These are phyloP conservation scores for Ochotona curzoniae DNA, from an alignment of 2,113 vertebrate species.

Conservation along the genomic window DNA sequence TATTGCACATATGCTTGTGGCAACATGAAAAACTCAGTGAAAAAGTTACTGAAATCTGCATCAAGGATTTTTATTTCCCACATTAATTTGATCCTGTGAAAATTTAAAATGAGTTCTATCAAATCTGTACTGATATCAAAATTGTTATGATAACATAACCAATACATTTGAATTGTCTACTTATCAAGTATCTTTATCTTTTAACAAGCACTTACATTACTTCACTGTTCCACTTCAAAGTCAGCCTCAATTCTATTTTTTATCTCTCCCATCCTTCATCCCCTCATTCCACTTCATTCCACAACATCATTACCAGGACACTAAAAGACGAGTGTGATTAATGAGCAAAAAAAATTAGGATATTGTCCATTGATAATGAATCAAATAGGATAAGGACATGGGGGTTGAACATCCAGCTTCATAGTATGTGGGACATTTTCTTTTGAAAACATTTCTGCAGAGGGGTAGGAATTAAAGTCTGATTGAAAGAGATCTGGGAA, in stretches of 20 bases:
- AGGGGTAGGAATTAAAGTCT: background rate
- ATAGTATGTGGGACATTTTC: background rate
- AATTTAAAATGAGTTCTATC: background rate
- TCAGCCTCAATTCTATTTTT: background rate
- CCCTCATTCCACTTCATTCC: background rate
- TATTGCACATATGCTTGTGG: background rate
- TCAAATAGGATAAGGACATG: background rate
- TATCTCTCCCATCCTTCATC: background rate
- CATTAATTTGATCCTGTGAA: constrained; percentile 19
- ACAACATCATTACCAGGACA: background rate
- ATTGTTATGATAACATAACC: background rate
- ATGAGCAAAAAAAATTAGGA: background rate
- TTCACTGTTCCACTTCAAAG: background rate
- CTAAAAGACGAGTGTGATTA: background rate
- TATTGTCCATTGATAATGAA: background rate
- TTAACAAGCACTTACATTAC: background rate
- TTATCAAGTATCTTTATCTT: background rate
- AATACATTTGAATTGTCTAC: background rate
- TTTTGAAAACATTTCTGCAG: background rate
- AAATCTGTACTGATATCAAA: background rate
- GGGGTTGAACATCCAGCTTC: background rate
- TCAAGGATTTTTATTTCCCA: background rate
- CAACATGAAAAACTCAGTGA: background rate
- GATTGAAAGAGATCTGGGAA: background rate
- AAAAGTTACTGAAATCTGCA: background rate